phyloP scores from a whole-genome alignment of 64 coral and sea anemone species.

The Catalaphyllia jardinei region DNA sequence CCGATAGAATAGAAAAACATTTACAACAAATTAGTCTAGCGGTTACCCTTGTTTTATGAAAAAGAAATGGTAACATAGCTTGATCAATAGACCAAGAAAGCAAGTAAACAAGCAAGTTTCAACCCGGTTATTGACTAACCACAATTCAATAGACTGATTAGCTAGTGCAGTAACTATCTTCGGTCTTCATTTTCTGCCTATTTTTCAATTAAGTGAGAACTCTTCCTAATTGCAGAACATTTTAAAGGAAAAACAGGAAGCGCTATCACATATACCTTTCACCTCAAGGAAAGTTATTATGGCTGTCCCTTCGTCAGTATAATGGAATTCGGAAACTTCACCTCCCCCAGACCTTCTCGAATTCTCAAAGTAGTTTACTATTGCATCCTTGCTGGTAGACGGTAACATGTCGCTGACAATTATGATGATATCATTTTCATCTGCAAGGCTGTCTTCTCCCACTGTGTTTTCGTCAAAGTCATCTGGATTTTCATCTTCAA shows the following conservation, averaged over 20 bases:
- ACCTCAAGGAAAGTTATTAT: slow-evolving; percentile 12
- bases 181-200: too few relatives aligned
- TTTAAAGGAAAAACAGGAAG: background rate
- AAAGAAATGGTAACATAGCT: too few relatives aligned
- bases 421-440: background rate
- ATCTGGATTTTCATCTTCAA: background rate
- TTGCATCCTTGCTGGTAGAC: slow-evolving; percentile 39
- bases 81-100: too few relatives aligned
- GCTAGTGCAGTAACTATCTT: too few relatives aligned
- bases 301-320: background rate
- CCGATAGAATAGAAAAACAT: too few relatives aligned
- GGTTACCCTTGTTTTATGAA: too few relatives aligned
- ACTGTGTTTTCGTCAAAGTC: background rate
- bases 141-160: too few relatives aligned
- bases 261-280: background rate
- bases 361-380: slow-evolving; percentile 69
- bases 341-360: slow-evolving; percentile 60
- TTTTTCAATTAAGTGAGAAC: too few relatives aligned
- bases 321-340: background rate
- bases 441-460: too few relatives aligned
- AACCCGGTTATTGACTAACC: too few relatives aligned
- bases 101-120: too few relatives aligned
- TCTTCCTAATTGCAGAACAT: background rate
- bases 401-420: slow-evolving; percentile 35
- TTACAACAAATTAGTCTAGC: too few relatives aligned